Conservation (phyloP, 1,140 invertebrate genomes). For the Dendrolimus kikuchii region DNA sequence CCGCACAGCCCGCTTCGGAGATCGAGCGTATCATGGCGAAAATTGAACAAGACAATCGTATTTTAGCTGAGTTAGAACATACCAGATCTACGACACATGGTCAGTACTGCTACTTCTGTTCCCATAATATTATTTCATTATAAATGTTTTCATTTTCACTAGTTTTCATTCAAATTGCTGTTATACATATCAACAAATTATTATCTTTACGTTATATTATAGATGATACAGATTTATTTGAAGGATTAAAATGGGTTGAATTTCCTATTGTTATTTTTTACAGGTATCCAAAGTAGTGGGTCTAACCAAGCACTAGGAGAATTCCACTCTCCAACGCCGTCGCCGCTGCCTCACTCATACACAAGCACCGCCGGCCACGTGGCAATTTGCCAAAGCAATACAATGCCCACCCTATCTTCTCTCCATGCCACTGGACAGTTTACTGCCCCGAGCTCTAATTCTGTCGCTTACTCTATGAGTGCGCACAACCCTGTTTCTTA, state of each 20-base stretch:
- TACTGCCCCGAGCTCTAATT: slow-evolving; percentile 68
- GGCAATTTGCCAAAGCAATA: slow-evolving; percentile 74
- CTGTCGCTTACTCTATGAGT: slow-evolving; percentile 66
- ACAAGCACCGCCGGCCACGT: slow-evolving; percentile 63
- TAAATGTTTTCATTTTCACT: too few species aligned
- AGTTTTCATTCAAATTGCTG: too few species aligned
- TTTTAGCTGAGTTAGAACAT: slow-evolving; percentile 92
- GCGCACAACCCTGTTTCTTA: slow-evolving; percentile 68
- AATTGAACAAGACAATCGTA: slow-evolving; percentile 90
- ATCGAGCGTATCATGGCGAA: slow-evolving; percentile 96
- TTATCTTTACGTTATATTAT: too few species aligned
- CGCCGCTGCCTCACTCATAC: slow-evolving; percentile 73
- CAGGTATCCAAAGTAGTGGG: slow-evolving; percentile 72
- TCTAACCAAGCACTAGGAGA: slow-evolving; percentile 74
- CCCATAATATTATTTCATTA: too few species aligned
- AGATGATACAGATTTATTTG: too few species aligned
- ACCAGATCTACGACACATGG: slow-evolving; percentile 75
- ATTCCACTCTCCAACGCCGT: slow-evolving; percentile 71
- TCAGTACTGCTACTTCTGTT: slow-evolving; percentile 15
- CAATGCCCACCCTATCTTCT: slow-evolving; percentile 74
- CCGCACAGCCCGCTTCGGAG: slow-evolving; percentile 81
- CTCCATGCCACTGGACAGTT: slow-evolving; percentile 70
- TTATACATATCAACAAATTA: too few species aligned
- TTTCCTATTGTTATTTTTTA: slow-evolving; percentile 6
- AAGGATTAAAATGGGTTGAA: too few species aligned